Conservation (phyloP, 1,140 invertebrate genomes). For the Orius insidiosus region DNA sequence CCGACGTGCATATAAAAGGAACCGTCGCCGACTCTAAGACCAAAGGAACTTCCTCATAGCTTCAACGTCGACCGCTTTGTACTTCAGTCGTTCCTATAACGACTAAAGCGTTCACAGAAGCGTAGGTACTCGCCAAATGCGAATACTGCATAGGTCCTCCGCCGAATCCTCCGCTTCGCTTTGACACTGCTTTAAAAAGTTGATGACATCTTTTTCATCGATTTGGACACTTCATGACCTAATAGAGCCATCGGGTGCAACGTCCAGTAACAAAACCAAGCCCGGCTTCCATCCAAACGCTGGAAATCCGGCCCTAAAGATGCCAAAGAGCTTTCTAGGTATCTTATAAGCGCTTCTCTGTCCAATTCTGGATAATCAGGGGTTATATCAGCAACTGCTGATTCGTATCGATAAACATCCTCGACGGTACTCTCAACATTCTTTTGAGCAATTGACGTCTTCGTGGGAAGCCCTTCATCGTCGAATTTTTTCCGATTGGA, state of each 20-base stretch:
- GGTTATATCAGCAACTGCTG: conserved; percentile 26
- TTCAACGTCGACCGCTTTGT: conserved; percentile 68
- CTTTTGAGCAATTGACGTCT: conserved; percentile 27
- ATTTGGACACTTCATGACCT: conserved; percentile 46
- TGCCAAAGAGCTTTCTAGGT: conserved; percentile 45
- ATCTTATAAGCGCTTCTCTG: conserved; percentile 44
- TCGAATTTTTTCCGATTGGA: conserved; percentile 17
- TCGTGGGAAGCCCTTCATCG: conserved; percentile 23
- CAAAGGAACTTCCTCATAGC: conserved; percentile 59
- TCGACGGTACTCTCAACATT: conserved; percentile 44
- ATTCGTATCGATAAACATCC: conserved; percentile 42
- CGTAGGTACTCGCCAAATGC: conserved; percentile 93
- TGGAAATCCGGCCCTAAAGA: conserved; percentile 24
- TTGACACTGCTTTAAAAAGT: conserved; percentile 61
- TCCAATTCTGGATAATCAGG: conserved; percentile 41
- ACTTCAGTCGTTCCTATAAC: conserved; percentile 77
- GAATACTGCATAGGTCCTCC: conserved; percentile 81
- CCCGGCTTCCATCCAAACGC: conserved; percentile 79
- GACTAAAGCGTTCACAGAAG: conserved; percentile 81
- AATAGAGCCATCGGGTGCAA: conserved; percentile 75
- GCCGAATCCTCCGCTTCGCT: conserved; percentile 74
- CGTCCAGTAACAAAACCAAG: conserved; percentile 94
- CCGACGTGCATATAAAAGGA: conserved; percentile 79
- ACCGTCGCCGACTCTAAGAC: conserved; percentile 65
- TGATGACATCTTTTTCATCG: conserved; percentile 45